Conservation (phyloP, 2,113 vertebrate genomes). For the Parus major region DNA sequence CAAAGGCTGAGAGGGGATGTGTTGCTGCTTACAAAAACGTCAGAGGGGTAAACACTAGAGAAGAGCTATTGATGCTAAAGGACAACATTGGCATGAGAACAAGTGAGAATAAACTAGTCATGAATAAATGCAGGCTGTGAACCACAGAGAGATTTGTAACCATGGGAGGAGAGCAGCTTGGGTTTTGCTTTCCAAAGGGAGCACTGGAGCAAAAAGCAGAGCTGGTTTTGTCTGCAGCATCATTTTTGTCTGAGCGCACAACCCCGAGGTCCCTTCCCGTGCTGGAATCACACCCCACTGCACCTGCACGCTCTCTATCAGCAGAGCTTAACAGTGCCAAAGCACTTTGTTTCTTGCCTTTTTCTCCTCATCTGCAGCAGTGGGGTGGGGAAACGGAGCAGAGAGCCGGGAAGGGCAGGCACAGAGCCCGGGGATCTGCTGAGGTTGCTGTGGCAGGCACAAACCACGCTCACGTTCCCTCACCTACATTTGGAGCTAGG, state of each 20-base stretch:
- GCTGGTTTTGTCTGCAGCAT: background rate
- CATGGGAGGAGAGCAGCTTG: background rate
- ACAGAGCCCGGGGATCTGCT: background rate
- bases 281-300: rapidly evolving
- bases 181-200: background rate
- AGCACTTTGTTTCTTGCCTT: background rate
- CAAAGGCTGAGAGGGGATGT: background rate
- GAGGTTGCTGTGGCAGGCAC: background rate
- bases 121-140: conserved; percentile 44
- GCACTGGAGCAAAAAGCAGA: background rate
- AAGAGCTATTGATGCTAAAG: conserved; percentile 49
- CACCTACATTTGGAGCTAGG: background rate
- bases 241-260: background rate
- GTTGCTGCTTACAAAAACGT: conserved; percentile 20
- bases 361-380: background rate
- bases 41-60: conserved; percentile 25
- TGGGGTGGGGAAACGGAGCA: background rate
- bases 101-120: conserved; percentile 27
- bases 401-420: background rate
- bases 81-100: conserved; percentile 49
- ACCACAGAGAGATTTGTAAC: conserved; percentile 17
- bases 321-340: background rate
- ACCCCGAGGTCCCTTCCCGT: background rate
- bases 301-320: background rate
- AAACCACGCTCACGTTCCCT: background rate